These are phyloP conservation scores for Cephalopholis sonnerati DNA, from an alignment of 2,113 vertebrate genomes.

Conservation along the genomic window DNA sequence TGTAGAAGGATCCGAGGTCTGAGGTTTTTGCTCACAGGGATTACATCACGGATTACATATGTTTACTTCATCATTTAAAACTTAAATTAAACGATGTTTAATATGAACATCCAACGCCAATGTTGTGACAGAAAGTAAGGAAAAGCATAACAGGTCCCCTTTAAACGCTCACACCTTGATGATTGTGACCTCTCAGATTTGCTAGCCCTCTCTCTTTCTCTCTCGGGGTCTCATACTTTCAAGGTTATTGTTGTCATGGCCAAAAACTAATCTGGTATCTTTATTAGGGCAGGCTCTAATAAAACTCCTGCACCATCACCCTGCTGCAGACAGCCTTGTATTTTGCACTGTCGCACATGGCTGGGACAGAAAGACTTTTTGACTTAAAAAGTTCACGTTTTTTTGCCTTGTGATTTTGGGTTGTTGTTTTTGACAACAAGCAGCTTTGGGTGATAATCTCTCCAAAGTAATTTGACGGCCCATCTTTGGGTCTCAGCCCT, in stretches of 20 bases:
- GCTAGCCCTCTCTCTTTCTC: background rate
- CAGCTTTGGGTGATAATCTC: conserved; percentile 16
- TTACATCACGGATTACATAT: too few species aligned
- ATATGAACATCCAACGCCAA: too few species aligned
- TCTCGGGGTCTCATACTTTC: conserved; percentile 3
- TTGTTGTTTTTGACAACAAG: background rate
- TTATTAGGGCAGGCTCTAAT: conserved; percentile 43
- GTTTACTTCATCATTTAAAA: too few species aligned
- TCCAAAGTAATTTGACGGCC: conserved; percentile 1
- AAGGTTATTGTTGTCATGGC: conserved; percentile 44
- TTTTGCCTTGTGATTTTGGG: background rate
- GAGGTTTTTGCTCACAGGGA: too few species aligned
- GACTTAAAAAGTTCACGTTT: background rate
- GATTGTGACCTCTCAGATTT: background rate
- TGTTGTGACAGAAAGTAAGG: too few species aligned
- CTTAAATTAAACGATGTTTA: too few species aligned
- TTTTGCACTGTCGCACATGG: background rate
- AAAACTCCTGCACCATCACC: conserved; percentile 5
- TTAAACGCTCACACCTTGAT: background rate
- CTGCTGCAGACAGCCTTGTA: conserved; percentile 1
- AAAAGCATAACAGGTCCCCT: too few species aligned
- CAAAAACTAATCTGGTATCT: conserved; percentile 46
- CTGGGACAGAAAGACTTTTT: conserved; percentile 2
- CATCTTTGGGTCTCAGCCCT: conserved; percentile 4
- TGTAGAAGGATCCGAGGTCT: too few species aligned